Base-by-base conservation (phyloP, 2,113 vertebrate species). In the Sardina pilchardus region DNA sequence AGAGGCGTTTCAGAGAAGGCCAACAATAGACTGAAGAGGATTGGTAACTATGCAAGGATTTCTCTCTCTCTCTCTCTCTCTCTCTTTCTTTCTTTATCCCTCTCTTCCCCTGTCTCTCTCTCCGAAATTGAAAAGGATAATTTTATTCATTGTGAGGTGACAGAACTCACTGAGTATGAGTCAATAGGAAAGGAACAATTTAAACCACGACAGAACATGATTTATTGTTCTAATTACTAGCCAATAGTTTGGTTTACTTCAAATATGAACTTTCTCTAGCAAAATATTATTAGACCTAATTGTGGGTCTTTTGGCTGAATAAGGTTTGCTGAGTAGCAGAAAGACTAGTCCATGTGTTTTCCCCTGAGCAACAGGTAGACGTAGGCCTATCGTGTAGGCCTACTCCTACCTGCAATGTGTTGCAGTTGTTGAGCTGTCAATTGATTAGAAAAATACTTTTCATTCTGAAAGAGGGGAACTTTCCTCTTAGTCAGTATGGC, bases 51-150 rank as follows among this genome's bases (percentile, higher is more conserved):
- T 59, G 53, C 53, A 59, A 24, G 4, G 19, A 59, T 59, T 21
- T 59, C 4, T 59, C 53, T 59, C 19, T 56, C 53, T 12, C 39
- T 84, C 24, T 47, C 26, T 36, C 86, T 88, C 81, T 84, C 91
- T 39, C 39, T 39, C 39, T 39, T n/a, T n/a, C n/a, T n/a, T n/a
- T n/a, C n/a, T n/a, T n/a, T n/a, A n/a, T n/a, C n/a, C 90, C 36
- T 88, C 88, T 88, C 90, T 90, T 86, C 81, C 81, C 59, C 71
- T 87, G 86, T 34, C 45, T 21, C 34, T 53, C 36, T 71, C 24
- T 67, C 88, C 85, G 21, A 59, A 59, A 59, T 59, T 19, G 53
- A 24, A 59, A 59, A 24, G 0, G 53, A 59, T 24, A n/a, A 24
- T 7, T 19, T 21, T 59, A 47, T 47, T 47, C 45, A 47, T 24